Conservation (phyloP, 2,113 vertebrate genomes). For the Spermophilus dauricus region DNA sequence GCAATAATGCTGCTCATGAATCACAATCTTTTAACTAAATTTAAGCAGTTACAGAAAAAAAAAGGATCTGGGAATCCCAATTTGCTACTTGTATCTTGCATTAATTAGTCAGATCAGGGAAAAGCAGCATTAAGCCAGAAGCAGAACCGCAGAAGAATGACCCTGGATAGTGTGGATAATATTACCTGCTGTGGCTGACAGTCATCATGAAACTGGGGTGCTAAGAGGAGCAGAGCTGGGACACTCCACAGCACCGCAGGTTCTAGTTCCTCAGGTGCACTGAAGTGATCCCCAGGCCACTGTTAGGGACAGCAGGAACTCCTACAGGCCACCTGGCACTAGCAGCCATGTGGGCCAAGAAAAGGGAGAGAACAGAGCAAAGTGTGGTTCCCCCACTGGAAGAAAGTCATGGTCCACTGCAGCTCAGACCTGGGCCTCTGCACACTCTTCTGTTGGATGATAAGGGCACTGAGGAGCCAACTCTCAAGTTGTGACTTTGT, state of each 20-base stretch:
- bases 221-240: rapidly evolving
- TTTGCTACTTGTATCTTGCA: background rate
- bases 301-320: background rate
- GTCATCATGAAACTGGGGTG: rapidly evolving
- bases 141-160: background rate
- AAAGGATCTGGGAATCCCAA: too few species aligned
- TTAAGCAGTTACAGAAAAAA: background rate
- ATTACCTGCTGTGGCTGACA: too few species aligned
- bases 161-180: rapidly evolving
- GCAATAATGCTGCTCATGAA: background rate
- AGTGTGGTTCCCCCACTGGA: rapidly evolving
- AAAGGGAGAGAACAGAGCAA: background rate
- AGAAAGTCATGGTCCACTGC: rapidly evolving
- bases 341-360: rapidly evolving
- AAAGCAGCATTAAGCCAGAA: background rate
- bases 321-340: background rate
- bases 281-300: background rate
- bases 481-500: background rate
- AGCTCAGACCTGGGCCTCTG: background rate
- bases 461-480: background rate
- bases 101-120: background rate
- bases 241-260: background rate
- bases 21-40: background rate
- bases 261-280: background rate
- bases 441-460: rapidly evolving